Base-by-base conservation (phyloP, 2,797 vertebrate species). In the Arctocebus calabarensis region DNA sequence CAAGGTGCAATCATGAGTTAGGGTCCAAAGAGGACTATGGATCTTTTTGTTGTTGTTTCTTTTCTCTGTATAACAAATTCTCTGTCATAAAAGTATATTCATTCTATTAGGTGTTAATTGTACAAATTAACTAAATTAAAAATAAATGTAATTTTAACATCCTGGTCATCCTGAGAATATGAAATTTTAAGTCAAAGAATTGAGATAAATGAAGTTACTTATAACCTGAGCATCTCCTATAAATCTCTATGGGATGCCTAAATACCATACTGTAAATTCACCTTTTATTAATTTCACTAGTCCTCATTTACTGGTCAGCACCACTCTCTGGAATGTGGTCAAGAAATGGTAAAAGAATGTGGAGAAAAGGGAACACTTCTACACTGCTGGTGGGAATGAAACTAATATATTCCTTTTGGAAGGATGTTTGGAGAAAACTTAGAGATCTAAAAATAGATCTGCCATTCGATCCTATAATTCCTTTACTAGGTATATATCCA, bases 71-170 rank as follows among this genome's bases (percentile, higher is more conserved):
- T 66, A 77, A 34, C 29, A 66, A 82, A 57, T 45, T 78, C 59
- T 84, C 61, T 84, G 5, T 37, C 87, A 74, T 34, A 91, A 55
- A 82, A 79, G 64, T 75, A 23, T 57, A 64, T 52, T 64, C 17
- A 23, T 64, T 79, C 37, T 92, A 71, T 77, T 52, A 48, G 52
- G 55, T 23, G 12, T 43, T 55, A 55, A 78, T 32, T 32, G 83
- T 62, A 88, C 22, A 77, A 62, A 88, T 77, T 83, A 93, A 86
- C 34, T 73, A 32, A 85, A 94, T 68, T 34, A 45, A 78, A 95
- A 29, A 62, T 87, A 86, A 84, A 74, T 37, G 71, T 16, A 40
- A 27, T 32, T 82, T 82, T 79, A 86, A 81, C 23, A 57, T 40
- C 48, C 34, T 32, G 29, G n/a, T 93, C 45, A 84, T 52, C 66